Percentiles rank a stretch among this genome's conserved stretches.
phyloP scores from a whole-genome alignment of 2,113 vertebrate genomes.

The Tetrao urogallus region DNA sequence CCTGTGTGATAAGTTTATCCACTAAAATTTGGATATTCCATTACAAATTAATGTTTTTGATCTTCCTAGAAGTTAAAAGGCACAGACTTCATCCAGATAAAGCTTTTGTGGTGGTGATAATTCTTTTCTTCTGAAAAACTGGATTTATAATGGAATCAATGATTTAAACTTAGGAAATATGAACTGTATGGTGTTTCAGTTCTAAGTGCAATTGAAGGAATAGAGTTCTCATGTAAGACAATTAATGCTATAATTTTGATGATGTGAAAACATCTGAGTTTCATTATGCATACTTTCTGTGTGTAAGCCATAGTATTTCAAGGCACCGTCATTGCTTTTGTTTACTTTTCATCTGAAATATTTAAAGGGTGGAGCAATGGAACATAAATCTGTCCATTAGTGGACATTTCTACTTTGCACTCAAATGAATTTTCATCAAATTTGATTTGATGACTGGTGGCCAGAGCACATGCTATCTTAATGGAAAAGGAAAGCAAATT shows the following conservation, averaged over 20 bases:
- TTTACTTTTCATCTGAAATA: constrained; percentile 59
- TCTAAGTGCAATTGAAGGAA: neutral
- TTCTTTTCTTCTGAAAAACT: constrained; percentile 44
- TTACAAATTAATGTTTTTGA: constrained; percentile 20
- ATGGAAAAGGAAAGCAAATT: constrained; percentile 61
- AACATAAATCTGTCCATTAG: constrained; percentile 62
- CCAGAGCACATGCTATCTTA: constrained; percentile 77
- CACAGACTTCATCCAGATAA: constrained; percentile 26
- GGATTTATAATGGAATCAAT: constrained; percentile 26
- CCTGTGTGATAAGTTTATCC: neutral
- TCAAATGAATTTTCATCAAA: constrained; percentile 72
- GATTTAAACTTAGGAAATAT: constrained; percentile 46
- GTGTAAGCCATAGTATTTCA: neutral
- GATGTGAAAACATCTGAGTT: neutral
- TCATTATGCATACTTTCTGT: neutral
- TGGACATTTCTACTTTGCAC: constrained; percentile 66
- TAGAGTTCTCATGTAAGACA: neutral
- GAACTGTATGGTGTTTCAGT: constrained; percentile 9
- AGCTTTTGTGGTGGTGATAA: constrained; percentile 27
- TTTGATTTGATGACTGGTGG: constrained; percentile 76
- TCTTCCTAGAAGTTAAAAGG: constrained; percentile 33
- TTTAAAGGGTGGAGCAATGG: constrained; percentile 22
- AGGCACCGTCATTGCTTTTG: neutral
- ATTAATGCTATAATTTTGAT: neutral
- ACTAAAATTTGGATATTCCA: constrained; percentile 8